Evolutionary conservation across 2,888 invertebrate genomes (phyloP).

Genomic region (Chalcis sispes): DNA sequence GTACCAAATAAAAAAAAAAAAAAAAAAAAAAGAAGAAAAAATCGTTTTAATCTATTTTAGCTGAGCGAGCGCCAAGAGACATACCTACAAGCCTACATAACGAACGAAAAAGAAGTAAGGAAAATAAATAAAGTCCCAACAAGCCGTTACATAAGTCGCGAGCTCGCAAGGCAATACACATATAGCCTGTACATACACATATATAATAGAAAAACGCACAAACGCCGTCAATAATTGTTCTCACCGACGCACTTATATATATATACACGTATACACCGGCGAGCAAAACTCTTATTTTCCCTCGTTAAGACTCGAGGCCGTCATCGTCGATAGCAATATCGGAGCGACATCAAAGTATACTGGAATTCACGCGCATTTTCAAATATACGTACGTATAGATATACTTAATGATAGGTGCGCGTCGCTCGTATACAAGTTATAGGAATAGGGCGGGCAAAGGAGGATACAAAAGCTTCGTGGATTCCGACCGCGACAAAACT

Average conservation of each 20-base stretch:
- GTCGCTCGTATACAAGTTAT: too few species aligned
- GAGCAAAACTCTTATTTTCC: constrained; percentile 21
- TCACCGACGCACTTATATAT: too few species aligned
- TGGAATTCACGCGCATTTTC: neutral
- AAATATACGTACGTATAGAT: neutral
- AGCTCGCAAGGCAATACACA: neutral
- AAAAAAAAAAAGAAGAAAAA: too few species aligned
- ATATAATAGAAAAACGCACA: neutral
- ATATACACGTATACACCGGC: too few species aligned
- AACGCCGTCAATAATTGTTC: neutral
- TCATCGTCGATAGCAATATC: neutral
- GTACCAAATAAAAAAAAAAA: too few species aligned
- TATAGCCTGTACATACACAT: neutral
- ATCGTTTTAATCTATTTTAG: too few species aligned
- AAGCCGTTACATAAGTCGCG: neutral
- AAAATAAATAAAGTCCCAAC: constrained; percentile 10
- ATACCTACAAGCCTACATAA: too few species aligned
- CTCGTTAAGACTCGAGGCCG: neutral
- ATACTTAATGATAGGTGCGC: neutral
- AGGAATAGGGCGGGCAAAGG: neutral
- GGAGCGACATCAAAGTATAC: neutral
- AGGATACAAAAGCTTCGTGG: constrained; percentile 25
- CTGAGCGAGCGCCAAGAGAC: too few species aligned
- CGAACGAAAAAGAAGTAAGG: too few species aligned
- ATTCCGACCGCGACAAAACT: constrained; percentile 24